Percentiles rank a stretch among this genome's conserved stretches.
phyloP scores from a whole-genome alignment of 2,888 invertebrate genomes.

The Cheilosia impressa region DNA sequence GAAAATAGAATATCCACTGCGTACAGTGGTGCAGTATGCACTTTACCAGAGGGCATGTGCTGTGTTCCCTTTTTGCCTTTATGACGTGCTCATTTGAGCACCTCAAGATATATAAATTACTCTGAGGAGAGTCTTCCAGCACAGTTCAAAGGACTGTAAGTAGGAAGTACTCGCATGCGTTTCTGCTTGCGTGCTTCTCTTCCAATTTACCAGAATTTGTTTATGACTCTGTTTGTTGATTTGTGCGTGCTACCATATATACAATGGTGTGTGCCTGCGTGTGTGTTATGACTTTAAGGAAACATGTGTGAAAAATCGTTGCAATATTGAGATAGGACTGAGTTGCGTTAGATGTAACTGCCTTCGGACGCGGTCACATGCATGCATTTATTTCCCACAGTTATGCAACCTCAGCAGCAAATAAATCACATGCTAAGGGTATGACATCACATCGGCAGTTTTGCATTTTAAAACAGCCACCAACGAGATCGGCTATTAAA shows the following conservation, averaged over 20 bases:
- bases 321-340: conserved; percentile 36
- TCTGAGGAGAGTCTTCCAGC: conserved; percentile 19
- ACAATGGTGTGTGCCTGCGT: too few relatives aligned
- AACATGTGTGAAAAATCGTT: conserved; percentile 57
- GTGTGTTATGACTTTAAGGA: conserved; percentile 15
- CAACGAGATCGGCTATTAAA: neutral
- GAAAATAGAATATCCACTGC: conserved; percentile 60
- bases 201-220: conserved; percentile 28
- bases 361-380: conserved; percentile 46
- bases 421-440: conserved; percentile 29
- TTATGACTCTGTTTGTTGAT: conserved; percentile 22
- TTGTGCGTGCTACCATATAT: neutral
- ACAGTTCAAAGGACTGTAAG: conserved; percentile 59
- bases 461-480: conserved; percentile 27
- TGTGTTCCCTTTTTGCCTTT: conserved; percentile 23
- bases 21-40: conserved; percentile 29
- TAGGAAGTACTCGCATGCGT: conserved; percentile 43
- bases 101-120: conserved; percentile 58
- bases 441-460: conserved; percentile 60
- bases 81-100: conserved; percentile 61
- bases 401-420: conserved; percentile 31
- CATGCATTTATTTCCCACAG: conserved; percentile 20
- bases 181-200: conserved; percentile 19
- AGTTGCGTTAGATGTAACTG: conserved; percentile 11
- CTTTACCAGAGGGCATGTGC: conserved; percentile 44